Conservation (phyloP, 2,797 vertebrate species). For the Sebastes baramenuke region DNA sequence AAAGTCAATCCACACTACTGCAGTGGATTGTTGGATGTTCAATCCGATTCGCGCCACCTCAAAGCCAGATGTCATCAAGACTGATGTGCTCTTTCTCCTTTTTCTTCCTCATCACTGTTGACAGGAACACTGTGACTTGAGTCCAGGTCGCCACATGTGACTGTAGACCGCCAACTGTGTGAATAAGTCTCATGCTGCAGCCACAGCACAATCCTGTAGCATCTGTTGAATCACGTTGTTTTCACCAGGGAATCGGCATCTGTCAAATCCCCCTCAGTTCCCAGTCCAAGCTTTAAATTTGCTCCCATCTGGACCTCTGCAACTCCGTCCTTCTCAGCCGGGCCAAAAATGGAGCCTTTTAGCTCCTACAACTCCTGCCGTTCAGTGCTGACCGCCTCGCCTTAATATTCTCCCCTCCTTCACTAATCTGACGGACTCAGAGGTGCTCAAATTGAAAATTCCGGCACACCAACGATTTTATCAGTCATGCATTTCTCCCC, state of each 20-base stretch:
- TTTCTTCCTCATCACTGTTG: neutral
- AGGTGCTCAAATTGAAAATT: constrained; percentile 14
- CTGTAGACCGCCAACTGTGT: neutral
- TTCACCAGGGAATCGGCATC: constrained; percentile 34
- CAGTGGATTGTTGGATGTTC: neutral
- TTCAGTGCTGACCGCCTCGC: constrained; percentile 8
- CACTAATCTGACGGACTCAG: constrained; percentile 48
- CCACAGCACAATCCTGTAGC: constrained; percentile 2
- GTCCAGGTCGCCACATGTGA: neutral
- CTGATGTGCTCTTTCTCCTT: neutral
- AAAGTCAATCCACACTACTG: neutral
- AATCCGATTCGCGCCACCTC: neutral
- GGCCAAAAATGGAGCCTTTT: constrained; percentile 43
- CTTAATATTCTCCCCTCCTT: constrained; percentile 25
- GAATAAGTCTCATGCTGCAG: neutral
- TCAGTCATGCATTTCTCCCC: constrained; percentile 20
- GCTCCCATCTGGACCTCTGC: constrained; percentile 46
- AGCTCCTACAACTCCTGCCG: constrained; percentile 28
- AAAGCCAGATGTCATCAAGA: neutral
- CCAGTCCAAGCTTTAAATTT: constrained; percentile 55
- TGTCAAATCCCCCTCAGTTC: constrained; percentile 40
- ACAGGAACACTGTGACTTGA: neutral
- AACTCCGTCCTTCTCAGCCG: constrained; percentile 22
- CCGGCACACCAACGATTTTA: constrained; percentile 15
- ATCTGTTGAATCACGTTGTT: constrained; percentile 15